Percentiles rank a stretch among this genome's conserved stretches.
These are phyloP conservation scores for Heliothis peltigera DNA, from an alignment of 2,888 invertebrate species.

Conservation along the genomic window DNA sequence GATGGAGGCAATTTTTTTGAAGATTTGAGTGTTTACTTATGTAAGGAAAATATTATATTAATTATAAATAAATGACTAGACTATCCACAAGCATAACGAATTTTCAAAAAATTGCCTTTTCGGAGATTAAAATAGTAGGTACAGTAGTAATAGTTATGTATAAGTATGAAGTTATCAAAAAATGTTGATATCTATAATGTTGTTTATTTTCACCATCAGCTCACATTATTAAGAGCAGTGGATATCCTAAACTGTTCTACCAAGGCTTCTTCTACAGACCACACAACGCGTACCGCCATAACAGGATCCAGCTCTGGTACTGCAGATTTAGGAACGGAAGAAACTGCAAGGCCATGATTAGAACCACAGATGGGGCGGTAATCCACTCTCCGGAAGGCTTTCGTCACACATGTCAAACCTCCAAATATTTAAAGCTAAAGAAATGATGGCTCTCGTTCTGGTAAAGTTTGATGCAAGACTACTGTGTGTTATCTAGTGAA, in stretches of 20 bases:
- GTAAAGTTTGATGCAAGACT: no score
- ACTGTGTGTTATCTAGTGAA: no score
- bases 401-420: conserved; percentile 43
- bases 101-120: no score
- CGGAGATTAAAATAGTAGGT: conserved; percentile 2
- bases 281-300: conserved; percentile 74
- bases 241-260: conserved; percentile 72
- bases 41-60: no score
- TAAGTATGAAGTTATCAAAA: background rate
- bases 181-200: background rate
- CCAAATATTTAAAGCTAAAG: background rate
- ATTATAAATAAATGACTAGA: no score
- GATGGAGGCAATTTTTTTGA: no score
- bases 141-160: conserved; percentile 6
- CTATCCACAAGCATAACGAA: no score
- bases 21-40: no score
- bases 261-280: conserved; percentile 71
- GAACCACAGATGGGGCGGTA: conserved; percentile 52
- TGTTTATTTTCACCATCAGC: conserved; percentile 35
- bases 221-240: conserved; percentile 56
- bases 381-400: conserved; percentile 4
- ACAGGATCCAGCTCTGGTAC: conserved; percentile 73
- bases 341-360: conserved; percentile 53
- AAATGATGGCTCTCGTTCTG: background rate
- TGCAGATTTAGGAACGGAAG: conserved; percentile 65